phyloP scores from a whole-genome alignment of 2,113 vertebrate species.

The Micromys minutus region DNA sequence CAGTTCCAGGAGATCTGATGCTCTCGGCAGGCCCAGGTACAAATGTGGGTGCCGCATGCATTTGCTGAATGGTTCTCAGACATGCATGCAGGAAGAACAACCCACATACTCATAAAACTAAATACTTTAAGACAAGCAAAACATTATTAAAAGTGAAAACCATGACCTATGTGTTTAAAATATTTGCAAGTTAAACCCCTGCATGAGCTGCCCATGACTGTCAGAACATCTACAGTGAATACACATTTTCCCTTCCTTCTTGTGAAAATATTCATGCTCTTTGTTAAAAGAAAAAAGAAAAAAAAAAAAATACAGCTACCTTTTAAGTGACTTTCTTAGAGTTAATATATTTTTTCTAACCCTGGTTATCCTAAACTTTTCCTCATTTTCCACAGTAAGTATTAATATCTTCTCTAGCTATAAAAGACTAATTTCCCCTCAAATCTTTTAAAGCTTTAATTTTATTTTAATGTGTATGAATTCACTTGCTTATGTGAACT shows the following conservation, averaged over 20 bases:
- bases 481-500: background rate
- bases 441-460: background rate
- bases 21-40: background rate
- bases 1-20: background rate
- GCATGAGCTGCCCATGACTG: background rate
- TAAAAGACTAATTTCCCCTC: background rate
- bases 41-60: background rate
- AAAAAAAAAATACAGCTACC: background rate
- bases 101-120: background rate
- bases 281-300: constrained; percentile 34
- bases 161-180: background rate
- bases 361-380: background rate
- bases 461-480: background rate
- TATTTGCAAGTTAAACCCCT: background rate
- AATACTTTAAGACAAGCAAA: background rate
- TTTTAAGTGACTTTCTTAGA: background rate
- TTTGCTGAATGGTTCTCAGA: background rate
- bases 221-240: background rate
- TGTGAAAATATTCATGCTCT: background rate
- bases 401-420: constrained; percentile 5
- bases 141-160: background rate
- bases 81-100: background rate
- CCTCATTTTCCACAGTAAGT: background rate
- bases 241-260: background rate
- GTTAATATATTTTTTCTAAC: background rate